Conservation (phyloP, 2,888 invertebrate species). For the Metopia argyrocephala region DNA sequence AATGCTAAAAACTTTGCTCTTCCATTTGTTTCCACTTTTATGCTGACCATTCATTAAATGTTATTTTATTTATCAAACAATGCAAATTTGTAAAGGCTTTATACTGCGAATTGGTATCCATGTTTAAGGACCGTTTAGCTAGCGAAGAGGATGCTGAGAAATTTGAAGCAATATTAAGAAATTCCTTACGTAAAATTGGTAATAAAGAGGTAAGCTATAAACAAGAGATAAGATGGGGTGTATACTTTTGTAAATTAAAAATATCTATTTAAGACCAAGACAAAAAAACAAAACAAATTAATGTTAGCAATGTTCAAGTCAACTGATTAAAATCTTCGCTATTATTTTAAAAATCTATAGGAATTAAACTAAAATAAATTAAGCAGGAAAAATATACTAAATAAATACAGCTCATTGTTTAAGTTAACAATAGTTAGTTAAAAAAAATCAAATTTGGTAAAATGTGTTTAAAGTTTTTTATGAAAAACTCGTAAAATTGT, state of each 20-base stretch:
- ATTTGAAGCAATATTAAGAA: constrained; percentile 83
- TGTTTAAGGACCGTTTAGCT: constrained; percentile 87
- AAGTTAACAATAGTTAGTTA: too few relatives aligned
- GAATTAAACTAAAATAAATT: too few relatives aligned
- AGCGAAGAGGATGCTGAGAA: constrained; percentile 83
- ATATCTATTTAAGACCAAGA: neutral
- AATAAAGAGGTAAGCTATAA: constrained; percentile 72
- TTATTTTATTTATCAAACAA: constrained; percentile 14
- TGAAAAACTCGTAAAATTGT: too few relatives aligned
- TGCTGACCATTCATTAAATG: constrained; percentile 1
- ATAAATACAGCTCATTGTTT: too few relatives aligned
- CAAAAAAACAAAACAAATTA: neutral
- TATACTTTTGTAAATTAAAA: neutral
- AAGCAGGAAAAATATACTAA: too few relatives aligned
- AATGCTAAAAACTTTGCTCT: neutral
- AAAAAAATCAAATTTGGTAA: too few relatives aligned
- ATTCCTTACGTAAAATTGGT: constrained; percentile 77
- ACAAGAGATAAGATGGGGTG: neutral
- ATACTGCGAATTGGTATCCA: constrained; percentile 85
- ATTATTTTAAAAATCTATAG: too few relatives aligned
- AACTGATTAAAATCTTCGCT: too few relatives aligned
- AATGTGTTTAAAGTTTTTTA: too few relatives aligned
- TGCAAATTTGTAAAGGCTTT: constrained; percentile 80
- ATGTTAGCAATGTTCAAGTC: too few relatives aligned
- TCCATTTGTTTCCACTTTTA: neutral